phyloP scores from a whole-genome alignment of 2,888 invertebrate genomes.

The Chalcis sispes region DNA sequence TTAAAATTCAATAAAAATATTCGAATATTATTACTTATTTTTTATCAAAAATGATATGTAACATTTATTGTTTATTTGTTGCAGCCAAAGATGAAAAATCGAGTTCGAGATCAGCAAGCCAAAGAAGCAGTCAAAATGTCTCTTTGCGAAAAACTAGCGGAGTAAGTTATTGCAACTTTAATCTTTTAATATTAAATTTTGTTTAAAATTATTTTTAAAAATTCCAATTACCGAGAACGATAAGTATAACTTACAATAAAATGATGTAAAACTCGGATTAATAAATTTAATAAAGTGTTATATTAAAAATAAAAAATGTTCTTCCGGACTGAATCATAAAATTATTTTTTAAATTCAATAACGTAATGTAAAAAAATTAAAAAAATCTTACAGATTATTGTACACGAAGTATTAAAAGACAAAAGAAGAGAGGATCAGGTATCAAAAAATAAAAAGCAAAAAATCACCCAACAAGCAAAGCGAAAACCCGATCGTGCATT shows the following conservation, averaged over 20 bases:
- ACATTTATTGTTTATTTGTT: too few relatives aligned
- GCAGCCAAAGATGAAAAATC: conserved; percentile 74
- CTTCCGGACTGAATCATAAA: too few relatives aligned
- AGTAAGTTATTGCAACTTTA: conserved; percentile 66
- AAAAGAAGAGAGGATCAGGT: not conserved
- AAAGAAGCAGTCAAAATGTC: conserved; percentile 70
- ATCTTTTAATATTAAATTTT: not conserved
- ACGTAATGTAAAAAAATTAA: not conserved
- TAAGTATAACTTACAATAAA: too few relatives aligned
- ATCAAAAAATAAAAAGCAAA: not conserved
- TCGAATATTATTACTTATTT: not conserved
- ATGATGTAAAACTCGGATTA: too few relatives aligned
- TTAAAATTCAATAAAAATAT: conserved; percentile 14
- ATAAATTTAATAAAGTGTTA: too few relatives aligned
- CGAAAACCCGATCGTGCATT: not conserved
- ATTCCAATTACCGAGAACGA: not conserved
- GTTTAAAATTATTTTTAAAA: conserved; percentile 2
- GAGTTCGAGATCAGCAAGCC: conserved; percentile 69
- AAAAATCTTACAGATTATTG: too few relatives aligned
- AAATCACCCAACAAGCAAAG: not conserved
- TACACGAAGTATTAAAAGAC: too few relatives aligned
- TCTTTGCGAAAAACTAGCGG: conserved; percentile 73
- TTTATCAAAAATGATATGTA: not conserved
- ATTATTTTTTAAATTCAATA: too few relatives aligned
- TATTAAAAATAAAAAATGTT: too few relatives aligned